Conservation (phyloP, 2,888 invertebrate species). For the Venustoraphidia nigricollis region DNA sequence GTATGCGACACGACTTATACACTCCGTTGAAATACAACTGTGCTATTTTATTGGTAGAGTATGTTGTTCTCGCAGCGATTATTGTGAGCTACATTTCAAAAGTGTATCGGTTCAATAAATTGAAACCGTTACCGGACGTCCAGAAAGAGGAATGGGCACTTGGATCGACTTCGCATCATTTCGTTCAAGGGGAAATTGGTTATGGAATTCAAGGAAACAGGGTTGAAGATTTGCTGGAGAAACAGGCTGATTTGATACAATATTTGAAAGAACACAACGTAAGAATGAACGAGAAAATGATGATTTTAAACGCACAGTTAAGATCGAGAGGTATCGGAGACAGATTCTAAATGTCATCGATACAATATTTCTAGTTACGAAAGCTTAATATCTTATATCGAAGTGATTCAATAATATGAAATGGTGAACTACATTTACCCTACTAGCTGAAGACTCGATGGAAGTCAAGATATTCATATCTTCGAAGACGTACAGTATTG, state of each 20-base stretch:
- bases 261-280: constrained; percentile 52
- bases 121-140: constrained; percentile 44
- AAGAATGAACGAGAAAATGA: constrained; percentile 45
- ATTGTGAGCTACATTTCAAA: constrained; percentile 37
- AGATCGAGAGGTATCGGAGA: constrained; percentile 15
- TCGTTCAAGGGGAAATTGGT: constrained; percentile 33
- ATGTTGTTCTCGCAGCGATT: constrained; percentile 30
- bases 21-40: constrained; percentile 43
- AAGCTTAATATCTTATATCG: neutral
- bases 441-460: too few species aligned
- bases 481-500: too few species aligned
- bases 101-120: constrained; percentile 42
- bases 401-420: too few species aligned
- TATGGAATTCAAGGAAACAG: constrained; percentile 31
- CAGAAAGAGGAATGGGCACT: constrained; percentile 41
- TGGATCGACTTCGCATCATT: constrained; percentile 31
- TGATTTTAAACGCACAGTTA: constrained; percentile 38
- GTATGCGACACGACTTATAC: constrained; percentile 29
- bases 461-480: too few species aligned
- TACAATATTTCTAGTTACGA: neutral
- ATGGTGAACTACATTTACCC: too few species aligned
- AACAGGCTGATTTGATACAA: constrained; percentile 54
- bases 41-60: constrained; percentile 34
- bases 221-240: constrained; percentile 44
- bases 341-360: neutral